Conservation (phyloP, 2,888 invertebrate genomes). For the Dicycla oo region DNA sequence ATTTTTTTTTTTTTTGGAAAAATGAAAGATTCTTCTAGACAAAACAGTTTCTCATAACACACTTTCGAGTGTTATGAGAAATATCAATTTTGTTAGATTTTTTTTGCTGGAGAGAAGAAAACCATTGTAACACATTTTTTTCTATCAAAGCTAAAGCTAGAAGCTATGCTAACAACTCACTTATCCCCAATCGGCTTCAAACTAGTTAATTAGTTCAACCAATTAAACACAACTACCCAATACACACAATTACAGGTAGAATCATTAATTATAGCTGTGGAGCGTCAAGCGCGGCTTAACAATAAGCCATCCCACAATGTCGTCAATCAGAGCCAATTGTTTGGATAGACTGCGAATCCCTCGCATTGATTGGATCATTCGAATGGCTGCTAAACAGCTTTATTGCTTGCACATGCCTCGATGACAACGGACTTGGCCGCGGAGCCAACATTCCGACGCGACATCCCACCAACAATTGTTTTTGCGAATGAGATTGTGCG, state of each 20-base stretch:
- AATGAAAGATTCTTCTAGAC: conserved; percentile 63
- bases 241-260: conserved; percentile 39
- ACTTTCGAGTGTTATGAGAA: conserved; percentile 34
- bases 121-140: neutral
- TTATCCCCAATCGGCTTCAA: neutral
- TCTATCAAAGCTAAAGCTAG: neutral
- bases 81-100: conserved; percentile 2
- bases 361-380: conserved; percentile 58
- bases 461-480: conserved; percentile 46
- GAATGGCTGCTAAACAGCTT: conserved; percentile 53
- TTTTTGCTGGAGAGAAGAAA: neutral
- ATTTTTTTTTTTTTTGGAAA: conserved; percentile 69
- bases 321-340: conserved; percentile 66
- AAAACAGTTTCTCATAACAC: conserved; percentile 62
- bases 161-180: neutral
- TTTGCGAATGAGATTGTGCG: conserved; percentile 49
- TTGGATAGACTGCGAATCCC: conserved; percentile 51
- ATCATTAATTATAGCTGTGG: conserved; percentile 46
- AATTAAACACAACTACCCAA: conserved; percentile 32
- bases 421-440: conserved; percentile 54
- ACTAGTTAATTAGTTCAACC: conserved; percentile 16
- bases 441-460: conserved; percentile 53
- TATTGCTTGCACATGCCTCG: conserved; percentile 50
- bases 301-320: conserved; percentile 53
- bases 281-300: conserved; percentile 43